Evolutionary conservation across 2,113 vertebrate species (phyloP).

Genomic region (Athene noctua): DNA sequence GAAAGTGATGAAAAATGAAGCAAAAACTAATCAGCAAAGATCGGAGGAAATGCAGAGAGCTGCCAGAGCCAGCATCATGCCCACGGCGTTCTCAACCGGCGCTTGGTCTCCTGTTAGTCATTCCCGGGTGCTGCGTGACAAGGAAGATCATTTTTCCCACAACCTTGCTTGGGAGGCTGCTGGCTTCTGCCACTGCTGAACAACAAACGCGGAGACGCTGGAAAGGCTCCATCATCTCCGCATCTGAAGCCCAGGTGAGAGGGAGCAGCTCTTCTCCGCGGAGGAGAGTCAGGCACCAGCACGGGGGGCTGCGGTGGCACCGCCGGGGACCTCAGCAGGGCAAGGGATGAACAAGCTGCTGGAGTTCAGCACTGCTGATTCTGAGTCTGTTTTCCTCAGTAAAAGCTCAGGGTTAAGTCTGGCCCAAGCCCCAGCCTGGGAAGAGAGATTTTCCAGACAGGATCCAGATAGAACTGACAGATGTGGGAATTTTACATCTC

Average conservation of each 20-base stretch:
- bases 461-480: not conserved
- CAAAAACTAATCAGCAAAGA: not conserved
- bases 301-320: not conserved
- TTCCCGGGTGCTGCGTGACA: fast-evolving
- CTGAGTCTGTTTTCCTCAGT: not conserved
- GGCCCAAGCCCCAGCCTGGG: not conserved
- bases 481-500: not conserved
- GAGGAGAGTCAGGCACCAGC: not conserved
- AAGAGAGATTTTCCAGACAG: not conserved
- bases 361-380: fast-evolving
- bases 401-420: not conserved
- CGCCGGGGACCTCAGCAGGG: not conserved
- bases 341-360: not conserved
- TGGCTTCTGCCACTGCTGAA: not conserved
- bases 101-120: fast-evolving
- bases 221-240: not conserved
- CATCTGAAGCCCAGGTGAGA: not conserved
- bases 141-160: fast-evolving
- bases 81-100: fast-evolving
- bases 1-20: not conserved
- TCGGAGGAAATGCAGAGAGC: not conserved
- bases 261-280: not conserved
- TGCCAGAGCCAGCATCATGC: not conserved
- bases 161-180: not conserved
- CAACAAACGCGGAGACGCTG: fast-evolving